Conservation (phyloP, 2,888 invertebrate genomes). For the Sycophila texana region DNA sequence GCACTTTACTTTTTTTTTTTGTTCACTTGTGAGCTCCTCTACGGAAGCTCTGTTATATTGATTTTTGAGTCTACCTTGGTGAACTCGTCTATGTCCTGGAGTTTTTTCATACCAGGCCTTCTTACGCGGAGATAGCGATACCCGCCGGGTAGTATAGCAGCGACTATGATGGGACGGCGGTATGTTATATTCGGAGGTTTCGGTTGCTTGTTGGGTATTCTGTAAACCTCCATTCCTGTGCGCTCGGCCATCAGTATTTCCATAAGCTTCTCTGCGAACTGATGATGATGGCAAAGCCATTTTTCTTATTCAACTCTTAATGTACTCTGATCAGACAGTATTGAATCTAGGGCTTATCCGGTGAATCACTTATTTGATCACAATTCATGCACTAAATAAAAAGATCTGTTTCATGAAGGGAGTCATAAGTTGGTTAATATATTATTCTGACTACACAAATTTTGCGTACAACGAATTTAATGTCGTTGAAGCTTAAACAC, state of each 20-base stretch:
- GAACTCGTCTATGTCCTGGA: background rate
- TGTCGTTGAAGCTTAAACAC: too few relatives aligned
- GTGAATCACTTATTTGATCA: too few relatives aligned
- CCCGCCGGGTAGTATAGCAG: conserved; percentile 79
- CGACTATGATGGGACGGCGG: conserved; percentile 71
- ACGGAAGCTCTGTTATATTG: background rate
- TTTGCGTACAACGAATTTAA: too few relatives aligned
- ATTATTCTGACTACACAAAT: too few relatives aligned
- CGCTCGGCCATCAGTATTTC: background rate
- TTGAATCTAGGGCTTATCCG: too few relatives aligned
- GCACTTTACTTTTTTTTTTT: background rate
- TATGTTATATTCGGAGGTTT: background rate
- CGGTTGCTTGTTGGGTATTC: background rate
- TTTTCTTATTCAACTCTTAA: too few relatives aligned
- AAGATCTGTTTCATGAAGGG: too few relatives aligned
- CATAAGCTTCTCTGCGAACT: conserved; percentile 41
- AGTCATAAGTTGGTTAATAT: too few relatives aligned
- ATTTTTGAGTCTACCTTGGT: background rate
- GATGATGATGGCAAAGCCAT: background rate
- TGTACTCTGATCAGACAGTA: too few relatives aligned
- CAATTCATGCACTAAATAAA: too few relatives aligned
- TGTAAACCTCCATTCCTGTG: background rate
- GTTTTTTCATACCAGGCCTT: conserved; percentile 77
- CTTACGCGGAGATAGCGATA: conserved; percentile 79
- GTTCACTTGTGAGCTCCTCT: background rate